These are phyloP conservation scores for Opisthocomus hoazin DNA, from an alignment of 2,113 vertebrate genomes.

Conservation along the genomic window DNA sequence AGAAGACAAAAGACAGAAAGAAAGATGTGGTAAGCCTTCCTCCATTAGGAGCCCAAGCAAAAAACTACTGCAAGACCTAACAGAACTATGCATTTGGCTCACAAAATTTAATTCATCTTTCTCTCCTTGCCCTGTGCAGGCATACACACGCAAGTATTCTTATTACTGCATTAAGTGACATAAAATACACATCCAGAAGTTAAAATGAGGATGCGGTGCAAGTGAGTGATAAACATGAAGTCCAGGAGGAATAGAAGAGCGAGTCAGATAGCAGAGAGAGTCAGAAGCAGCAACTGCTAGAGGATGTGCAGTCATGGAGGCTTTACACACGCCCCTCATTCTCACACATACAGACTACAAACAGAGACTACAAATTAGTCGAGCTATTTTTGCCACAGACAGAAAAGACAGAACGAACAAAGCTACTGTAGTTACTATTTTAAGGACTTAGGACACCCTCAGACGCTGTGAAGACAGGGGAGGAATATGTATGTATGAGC, in stretches of 20 bases:
- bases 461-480: constrained; percentile 18
- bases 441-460: constrained; percentile 51
- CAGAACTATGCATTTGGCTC: not conserved
- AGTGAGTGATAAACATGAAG: not conserved
- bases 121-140: not conserved
- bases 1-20: constrained; percentile 17
- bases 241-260: not conserved
- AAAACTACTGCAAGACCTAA: not conserved
- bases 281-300: not conserved
- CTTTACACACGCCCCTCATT: constrained; percentile 25
- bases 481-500: not conserved
- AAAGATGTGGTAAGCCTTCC: not conserved
- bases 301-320: not conserved
- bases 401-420: constrained; percentile 39
- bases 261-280: not conserved
- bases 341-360: constrained; percentile 54
- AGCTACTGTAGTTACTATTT: constrained; percentile 61
- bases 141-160: accelerated
- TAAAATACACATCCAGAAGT: not conserved
- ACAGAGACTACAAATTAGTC: constrained; percentile 46
- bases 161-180: not conserved
- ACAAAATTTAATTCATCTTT: not conserved
- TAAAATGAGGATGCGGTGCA: not conserved
- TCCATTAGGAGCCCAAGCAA: not conserved
- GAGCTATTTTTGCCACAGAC: constrained; percentile 56